Conservation (phyloP, 1,140 invertebrate genomes). For the Macrobrachium rosenbergii region DNA sequence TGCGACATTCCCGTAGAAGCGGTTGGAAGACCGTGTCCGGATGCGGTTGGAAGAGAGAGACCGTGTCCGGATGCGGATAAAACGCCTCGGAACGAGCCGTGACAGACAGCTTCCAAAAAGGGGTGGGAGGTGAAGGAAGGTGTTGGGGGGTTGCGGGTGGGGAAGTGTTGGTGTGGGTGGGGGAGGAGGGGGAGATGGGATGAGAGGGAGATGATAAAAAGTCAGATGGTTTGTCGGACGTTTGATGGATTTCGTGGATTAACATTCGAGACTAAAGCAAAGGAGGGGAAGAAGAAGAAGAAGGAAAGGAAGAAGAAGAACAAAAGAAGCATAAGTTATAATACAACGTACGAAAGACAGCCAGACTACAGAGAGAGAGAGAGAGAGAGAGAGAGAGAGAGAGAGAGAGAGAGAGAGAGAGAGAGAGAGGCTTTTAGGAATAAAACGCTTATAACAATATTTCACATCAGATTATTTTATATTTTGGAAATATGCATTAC, state of each 20-base stretch:
- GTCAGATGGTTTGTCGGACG: background rate
- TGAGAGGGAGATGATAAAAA: background rate
- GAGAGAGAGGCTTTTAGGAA: constrained; percentile 16
- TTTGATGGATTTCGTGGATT: background rate
- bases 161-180: background rate
- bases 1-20: no score
- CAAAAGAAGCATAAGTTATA: background rate
- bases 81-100: no score
- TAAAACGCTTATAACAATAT: no score
- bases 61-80: background rate
- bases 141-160: background rate
- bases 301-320: background rate
- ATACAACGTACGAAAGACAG: background rate
- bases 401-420: constrained; percentile 31
- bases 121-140: background rate
- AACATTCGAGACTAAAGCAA: background rate
- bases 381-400: constrained; percentile 21
- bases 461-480: no score
- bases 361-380: background rate
- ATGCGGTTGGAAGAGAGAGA: no score
- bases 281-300: background rate
- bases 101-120: background rate
- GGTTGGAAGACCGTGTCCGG: no score
- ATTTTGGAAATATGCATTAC: no score
- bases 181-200: background rate